Conservation (phyloP, 1,140 invertebrate genomes). For the Tetramorium simillimum region DNA sequence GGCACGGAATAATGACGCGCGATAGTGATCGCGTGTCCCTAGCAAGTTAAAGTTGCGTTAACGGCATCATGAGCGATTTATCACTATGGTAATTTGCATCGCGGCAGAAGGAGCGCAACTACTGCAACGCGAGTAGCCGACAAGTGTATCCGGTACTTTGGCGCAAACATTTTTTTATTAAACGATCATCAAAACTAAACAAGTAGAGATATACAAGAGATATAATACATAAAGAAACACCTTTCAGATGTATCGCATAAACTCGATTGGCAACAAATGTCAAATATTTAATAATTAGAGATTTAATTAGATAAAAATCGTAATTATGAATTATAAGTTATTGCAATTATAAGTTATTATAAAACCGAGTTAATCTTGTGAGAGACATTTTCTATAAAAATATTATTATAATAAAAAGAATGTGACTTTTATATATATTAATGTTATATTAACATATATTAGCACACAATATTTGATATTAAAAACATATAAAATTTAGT, state of each 20-base stretch:
- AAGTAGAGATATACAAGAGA: background rate
- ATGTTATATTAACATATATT: background rate
- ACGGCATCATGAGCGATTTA: constrained; percentile 21
- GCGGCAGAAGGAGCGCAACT: background rate
- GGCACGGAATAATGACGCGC: constrained; percentile 4
- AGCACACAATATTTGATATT: background rate
- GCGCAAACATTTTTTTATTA: background rate
- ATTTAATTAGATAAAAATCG: too few relatives aligned
- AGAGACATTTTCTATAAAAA: background rate
- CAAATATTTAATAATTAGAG: background rate
- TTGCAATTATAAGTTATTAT: too few relatives aligned
- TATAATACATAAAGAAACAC: background rate
- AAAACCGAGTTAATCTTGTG: too few relatives aligned
- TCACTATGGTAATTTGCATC: constrained; percentile 28
- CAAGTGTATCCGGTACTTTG: background rate
- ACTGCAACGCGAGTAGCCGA: constrained; percentile 9
- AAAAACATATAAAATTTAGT: background rate
- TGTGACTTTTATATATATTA: background rate
- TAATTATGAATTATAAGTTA: too few relatives aligned
- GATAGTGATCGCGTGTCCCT: constrained; percentile 10
- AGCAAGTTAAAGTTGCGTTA: constrained; percentile 26
- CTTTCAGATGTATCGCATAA: background rate
- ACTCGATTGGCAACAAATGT: background rate
- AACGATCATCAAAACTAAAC: background rate
- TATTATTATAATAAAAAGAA: background rate